A percentile compares a stretch with the other conserved stretches of the same genome.
Conservation (phyloP, 2,888 invertebrate genomes). For the Pecten maximus region DNA sequence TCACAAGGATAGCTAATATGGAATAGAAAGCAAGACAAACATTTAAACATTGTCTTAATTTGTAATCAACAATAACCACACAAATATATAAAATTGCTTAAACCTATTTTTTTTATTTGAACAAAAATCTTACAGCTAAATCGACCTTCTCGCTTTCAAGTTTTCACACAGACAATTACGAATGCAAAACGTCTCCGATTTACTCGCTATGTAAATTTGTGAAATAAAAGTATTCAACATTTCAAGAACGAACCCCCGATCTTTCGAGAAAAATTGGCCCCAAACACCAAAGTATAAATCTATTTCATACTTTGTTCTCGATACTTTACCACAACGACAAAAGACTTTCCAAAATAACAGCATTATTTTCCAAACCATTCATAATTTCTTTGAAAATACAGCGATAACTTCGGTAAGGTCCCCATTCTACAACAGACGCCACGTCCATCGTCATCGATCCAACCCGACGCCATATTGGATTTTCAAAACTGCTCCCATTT, state of each 20-base stretch:
- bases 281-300: no score
- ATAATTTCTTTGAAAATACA: background rate
- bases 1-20: background rate
- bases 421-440: background rate
- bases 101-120: background rate
- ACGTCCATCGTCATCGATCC: background rate
- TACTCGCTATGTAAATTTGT: no score
- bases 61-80: background rate
- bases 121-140: background rate
- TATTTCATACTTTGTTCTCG: no score
- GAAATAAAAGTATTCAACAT: no score
- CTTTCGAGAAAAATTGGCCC: no score
- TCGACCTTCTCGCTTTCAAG: background rate
- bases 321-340: background rate
- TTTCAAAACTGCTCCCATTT: background rate
- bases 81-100: background rate
- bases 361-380: background rate
- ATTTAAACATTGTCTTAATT: background rate
- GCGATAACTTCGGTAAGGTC: background rate
- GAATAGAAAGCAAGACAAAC: slow-evolving; percentile 11
- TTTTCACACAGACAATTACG: no score
- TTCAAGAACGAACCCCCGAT: no score
- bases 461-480: background rate
- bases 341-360: background rate
- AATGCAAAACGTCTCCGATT: no score